Evolutionary conservation across 1,140 invertebrate species (phyloP), one percentile per base, ranked within the genome.

Genomic region (Bombus picipes): DNA sequence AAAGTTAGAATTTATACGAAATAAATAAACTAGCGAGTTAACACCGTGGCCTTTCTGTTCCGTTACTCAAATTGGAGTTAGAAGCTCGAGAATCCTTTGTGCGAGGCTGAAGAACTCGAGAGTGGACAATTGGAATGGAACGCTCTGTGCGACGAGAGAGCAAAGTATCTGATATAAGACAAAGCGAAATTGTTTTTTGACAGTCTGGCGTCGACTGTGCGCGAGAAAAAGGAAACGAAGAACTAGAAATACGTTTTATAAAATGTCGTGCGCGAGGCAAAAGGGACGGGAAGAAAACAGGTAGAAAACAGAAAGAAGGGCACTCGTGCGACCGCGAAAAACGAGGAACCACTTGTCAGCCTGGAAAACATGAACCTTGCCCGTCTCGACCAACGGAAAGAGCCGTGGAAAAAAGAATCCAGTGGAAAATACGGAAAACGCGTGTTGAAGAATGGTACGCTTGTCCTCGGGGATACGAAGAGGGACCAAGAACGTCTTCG

Each of bases 321-420:
- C 70, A 72, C 37, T 72, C 37, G 25, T 39, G 70, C 70, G 25
- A 32, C 41, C 28, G 32, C 72, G 72, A 74, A 74, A 74, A 74
- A 74, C n/a, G 39, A 25, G 41, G 72, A 32, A 74, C 41, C 72
- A 74, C 72, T 74, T 43, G 72, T 74, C 72, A 74, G 41, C 41
- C 41, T 1, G 15, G 41, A n/a, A 74, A 74, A 43, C 28, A 74
- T 15, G 39, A 74, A 74, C 9, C 39, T 53, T 47, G 18, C 41
- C 39, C n/a, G 39, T n/a, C 25, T n/a, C 70, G 25, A 39, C 37
- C 37, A 71, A 13, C 34, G 4, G n/a, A 47, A 1, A 25, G 34
- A 13, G 10, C 12, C 3, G 12, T 2, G 25, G 70, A n/a, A 72
- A 72, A 72, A 72, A 72, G 32, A 34, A 37, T n/a, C 2, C 32